Evolutionary conservation across 2,113 vertebrate species (phyloP).

Genomic region (Tautogolabrus adspersus): DNA sequence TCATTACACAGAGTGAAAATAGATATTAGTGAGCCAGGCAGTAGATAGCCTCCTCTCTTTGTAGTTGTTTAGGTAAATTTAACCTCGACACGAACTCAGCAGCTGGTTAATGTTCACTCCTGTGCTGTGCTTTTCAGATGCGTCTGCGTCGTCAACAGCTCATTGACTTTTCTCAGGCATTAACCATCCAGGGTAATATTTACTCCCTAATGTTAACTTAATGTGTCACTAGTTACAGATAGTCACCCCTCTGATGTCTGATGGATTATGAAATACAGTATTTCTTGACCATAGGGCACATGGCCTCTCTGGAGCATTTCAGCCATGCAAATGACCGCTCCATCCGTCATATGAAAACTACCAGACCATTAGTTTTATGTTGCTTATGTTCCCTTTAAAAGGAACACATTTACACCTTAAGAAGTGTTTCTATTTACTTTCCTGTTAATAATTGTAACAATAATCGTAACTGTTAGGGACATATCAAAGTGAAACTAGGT

Average conservation of each 20-base stretch:
- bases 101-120: conserved; percentile 65
- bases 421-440: neutral
- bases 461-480: neutral
- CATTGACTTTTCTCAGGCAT: conserved; percentile 5
- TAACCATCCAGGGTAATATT: conserved; percentile 47
- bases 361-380: conserved; percentile 5
- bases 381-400: neutral
- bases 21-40: neutral
- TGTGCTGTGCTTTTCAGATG: neutral
- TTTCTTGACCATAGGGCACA: neutral
- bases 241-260: conserved; percentile 7
- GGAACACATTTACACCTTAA: neutral
- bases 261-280: neutral
- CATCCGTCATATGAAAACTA: neutral
- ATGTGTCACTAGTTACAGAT: conserved; percentile 42
- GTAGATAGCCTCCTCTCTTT: neutral
- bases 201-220: conserved; percentile 41
- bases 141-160: conserved; percentile 28
- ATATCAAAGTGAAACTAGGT: neutral
- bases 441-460: neutral
- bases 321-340: neutral
- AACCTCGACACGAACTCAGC: conserved; percentile 35
- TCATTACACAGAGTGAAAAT: conserved; percentile 9
- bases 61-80: conserved; percentile 21
- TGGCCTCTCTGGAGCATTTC: neutral